These are phyloP conservation scores for Natator depressus DNA, from an alignment of 2,113 vertebrate species.

Conservation along the genomic window DNA sequence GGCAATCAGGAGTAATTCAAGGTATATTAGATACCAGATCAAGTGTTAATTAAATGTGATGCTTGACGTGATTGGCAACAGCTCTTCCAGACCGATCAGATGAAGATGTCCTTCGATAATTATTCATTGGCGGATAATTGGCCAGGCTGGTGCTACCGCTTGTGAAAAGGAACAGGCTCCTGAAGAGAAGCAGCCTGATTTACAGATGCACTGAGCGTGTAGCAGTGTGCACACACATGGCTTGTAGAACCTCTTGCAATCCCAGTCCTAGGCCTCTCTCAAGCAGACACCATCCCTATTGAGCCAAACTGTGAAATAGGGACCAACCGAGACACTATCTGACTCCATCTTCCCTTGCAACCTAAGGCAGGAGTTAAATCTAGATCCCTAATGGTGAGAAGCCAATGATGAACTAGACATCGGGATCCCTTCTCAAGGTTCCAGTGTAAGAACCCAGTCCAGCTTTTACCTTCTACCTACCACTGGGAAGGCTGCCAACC, in stretches of 20 bases:
- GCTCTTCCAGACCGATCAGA: background rate
- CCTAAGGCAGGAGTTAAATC: background rate
- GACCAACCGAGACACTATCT: background rate
- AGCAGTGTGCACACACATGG: too few relatives aligned
- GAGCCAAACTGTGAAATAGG: background rate
- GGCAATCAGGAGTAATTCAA: background rate
- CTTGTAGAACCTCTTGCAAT: background rate
- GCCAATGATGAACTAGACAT: background rate
- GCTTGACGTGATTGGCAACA: background rate
- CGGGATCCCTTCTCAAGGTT: background rate
- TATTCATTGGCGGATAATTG: background rate
- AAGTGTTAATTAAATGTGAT: background rate
- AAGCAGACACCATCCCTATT: background rate
- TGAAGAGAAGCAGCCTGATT: background rate
- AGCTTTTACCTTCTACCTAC: background rate
- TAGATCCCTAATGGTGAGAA: background rate
- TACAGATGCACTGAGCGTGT: background rate
- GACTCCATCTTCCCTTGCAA: background rate
- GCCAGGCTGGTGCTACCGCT: background rate
- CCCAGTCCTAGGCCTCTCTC: background rate
- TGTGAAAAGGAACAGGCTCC: background rate
- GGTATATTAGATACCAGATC: rapidly evolving
- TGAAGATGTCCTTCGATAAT: background rate
- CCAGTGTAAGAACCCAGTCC: background rate
- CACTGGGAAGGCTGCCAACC: background rate